Evolutionary conservation across 2,797 vertebrate genomes (phyloP).

Genomic region (Pseudochaenichthys georgianus): DNA sequence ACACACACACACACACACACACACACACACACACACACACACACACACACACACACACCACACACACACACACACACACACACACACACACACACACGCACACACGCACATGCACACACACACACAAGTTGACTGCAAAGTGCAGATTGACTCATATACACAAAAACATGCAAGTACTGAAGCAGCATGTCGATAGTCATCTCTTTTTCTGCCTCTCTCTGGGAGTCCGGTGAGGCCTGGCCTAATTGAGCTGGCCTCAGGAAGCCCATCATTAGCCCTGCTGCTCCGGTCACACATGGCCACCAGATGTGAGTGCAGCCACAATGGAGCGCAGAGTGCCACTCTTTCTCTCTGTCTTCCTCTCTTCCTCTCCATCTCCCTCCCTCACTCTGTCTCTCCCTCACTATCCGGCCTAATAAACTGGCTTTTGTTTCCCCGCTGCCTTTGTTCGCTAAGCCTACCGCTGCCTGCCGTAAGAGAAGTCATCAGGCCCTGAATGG

Average conservation of each 20-base stretch:
- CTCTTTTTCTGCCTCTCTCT: constrained; percentile 76
- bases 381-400: constrained; percentile 46
- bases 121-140: constrained; percentile 5
- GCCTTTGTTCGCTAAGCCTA: constrained; percentile 89
- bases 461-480: constrained; percentile 84
- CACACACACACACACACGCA: no score
- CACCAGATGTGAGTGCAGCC: constrained; percentile 94
- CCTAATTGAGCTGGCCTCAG: constrained; percentile 94
- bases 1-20: not conserved
- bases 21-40: no score
- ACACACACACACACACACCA: no score
- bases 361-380: constrained; percentile 35
- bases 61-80: not conserved
- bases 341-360: constrained; percentile 59
- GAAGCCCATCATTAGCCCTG: constrained; percentile 96
- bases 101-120: no score
- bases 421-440: constrained; percentile 91
- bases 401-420: constrained; percentile 89
- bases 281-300: constrained; percentile 93
- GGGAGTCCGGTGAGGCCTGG: constrained; percentile 84
- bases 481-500: constrained; percentile 88
- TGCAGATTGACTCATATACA: constrained; percentile 47
- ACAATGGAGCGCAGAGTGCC: constrained; percentile 85
- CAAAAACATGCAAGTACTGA: constrained; percentile 53
- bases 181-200: constrained; percentile 75